phyloP scores from a whole-genome alignment of 1,140 invertebrate genomes.

The Drosophila sproati region DNA sequence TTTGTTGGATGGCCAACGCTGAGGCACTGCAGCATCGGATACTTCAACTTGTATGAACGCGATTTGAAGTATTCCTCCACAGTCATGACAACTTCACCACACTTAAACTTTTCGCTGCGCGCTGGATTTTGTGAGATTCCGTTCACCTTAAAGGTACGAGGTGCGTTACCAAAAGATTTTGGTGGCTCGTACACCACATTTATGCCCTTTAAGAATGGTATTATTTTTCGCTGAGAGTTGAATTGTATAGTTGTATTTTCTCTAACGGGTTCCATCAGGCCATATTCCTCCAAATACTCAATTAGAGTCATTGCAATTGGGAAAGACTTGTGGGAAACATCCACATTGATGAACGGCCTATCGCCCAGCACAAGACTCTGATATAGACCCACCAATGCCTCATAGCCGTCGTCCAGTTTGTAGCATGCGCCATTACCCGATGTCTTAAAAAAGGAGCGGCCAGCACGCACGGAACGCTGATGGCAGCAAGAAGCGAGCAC shows the following conservation, averaged over 20 bases:
- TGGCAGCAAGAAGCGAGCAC: constrained; percentile 86
- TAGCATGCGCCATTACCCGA: constrained; percentile 39
- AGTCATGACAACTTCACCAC: constrained; percentile 57
- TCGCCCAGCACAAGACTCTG: constrained; percentile 90
- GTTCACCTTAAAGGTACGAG: constrained; percentile 85
- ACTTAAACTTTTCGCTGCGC: constrained; percentile 79
- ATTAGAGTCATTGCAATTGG: constrained; percentile 85
- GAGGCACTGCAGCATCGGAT: constrained; percentile 87
- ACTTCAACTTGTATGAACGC: constrained; percentile 79
- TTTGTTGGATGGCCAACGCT: constrained; percentile 86
- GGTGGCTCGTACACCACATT: constrained; percentile 65
- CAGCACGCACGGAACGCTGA: constrained; percentile 86
- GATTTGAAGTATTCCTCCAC: constrained; percentile 86
- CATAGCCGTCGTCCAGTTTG: constrained; percentile 87
- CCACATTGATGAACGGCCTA: constrained; percentile 89
- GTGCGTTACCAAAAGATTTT: constrained; percentile 47
- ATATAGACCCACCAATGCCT: constrained; percentile 90
- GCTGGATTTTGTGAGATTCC: constrained; percentile 82
- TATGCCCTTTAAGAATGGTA: constrained; percentile 56
- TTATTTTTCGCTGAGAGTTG: neutral
- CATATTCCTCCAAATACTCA: constrained; percentile 68
- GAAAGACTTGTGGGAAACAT: constrained; percentile 90
- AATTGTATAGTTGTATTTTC: no score
- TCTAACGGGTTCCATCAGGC: neutral
- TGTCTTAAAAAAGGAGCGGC: constrained; percentile 84